Base-by-base conservation (phyloP, 2,797 vertebrate species). In the Sebastes trivittatus region DNA sequence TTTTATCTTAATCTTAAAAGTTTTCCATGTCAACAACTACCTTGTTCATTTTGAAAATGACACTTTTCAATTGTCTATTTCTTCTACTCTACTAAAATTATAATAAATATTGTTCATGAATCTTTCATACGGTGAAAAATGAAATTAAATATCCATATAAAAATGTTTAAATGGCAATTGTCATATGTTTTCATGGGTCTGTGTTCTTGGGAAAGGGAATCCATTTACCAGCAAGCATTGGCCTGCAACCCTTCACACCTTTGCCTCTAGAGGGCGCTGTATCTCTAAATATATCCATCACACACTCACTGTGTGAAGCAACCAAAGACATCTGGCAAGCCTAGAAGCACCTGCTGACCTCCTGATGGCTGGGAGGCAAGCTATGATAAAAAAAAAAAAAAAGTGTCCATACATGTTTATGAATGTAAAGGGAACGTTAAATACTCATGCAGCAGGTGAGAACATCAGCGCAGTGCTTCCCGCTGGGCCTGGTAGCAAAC, bases 261-360 rank as follows among this genome's bases (percentile, higher is more conserved):
- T 7, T 56, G 11, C 83, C 91, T 81, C 77, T 88, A 93, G 92
- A 91, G 90, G 91, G 86, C 30, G 82, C 65, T 81, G 56, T 16
- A 74, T 49, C 36, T 81, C 76, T 46, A 88, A 84, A 70, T 71
- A 89, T 85, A 2, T 29, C 66, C 27, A 23, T 30, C 3, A 11
- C 4, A 11, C 34, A 5, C 9, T 38, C 56, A 13, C 67, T 10
- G 54, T 34, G 30, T 38, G 61, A 81, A 36, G 27, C 74, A 74
- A 60, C 68, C 58, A 49, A 1, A 86, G 81, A 90, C 91, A 90
- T 91, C 86, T 91, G 91, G 79, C 56, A 29, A 81, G 81, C 87
- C 72, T 34, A 71, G 87, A 80, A 70, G 87, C 89, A 92, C 91
- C 92, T 92, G 91, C 91, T 91, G 89, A 92, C 92, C 88, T 90